Conservation (phyloP, 1,140 invertebrate species). For the Wiebesia pumilae region DNA sequence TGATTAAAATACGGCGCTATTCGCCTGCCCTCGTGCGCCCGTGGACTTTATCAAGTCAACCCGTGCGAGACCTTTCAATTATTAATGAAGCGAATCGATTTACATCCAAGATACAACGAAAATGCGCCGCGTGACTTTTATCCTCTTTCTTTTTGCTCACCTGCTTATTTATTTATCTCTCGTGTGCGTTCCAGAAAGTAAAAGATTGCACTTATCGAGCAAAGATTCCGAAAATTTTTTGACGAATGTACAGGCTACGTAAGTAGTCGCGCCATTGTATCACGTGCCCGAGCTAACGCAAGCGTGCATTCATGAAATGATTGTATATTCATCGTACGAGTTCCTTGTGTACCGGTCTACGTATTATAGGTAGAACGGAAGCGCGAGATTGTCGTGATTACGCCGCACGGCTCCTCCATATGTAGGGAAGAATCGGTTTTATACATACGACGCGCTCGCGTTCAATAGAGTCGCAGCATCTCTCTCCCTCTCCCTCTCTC, state of each 20-base stretch:
- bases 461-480: constrained; percentile 42
- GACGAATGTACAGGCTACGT: not conserved
- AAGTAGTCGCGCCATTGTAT: not conserved
- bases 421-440: not conserved
- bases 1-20: not conserved
- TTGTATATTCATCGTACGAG: constrained; percentile 19
- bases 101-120: constrained; percentile 17
- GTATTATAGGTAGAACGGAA: not conserved
- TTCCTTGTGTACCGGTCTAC: not conserved
- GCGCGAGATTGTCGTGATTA: constrained; percentile 17
- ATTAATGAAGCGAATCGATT: constrained; percentile 46
- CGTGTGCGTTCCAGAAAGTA: not conserved
- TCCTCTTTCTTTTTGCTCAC: not conserved
- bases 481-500: not conserved
- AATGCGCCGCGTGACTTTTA: not conserved
- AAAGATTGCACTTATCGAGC: too few species aligned
- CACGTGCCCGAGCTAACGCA: not conserved
- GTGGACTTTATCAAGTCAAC: constrained; percentile 20
- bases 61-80: constrained; percentile 16
- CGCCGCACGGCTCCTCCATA: not conserved
- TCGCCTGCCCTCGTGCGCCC: constrained; percentile 1
- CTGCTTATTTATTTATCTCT: not conserved
- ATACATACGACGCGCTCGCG: too few species aligned
- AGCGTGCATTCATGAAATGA: constrained; percentile 33
- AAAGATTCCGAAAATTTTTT: constrained; percentile 28